Evolutionary conservation across 2,888 invertebrate genomes (phyloP).

Genomic region (Plagodis pulveraria): DNA sequence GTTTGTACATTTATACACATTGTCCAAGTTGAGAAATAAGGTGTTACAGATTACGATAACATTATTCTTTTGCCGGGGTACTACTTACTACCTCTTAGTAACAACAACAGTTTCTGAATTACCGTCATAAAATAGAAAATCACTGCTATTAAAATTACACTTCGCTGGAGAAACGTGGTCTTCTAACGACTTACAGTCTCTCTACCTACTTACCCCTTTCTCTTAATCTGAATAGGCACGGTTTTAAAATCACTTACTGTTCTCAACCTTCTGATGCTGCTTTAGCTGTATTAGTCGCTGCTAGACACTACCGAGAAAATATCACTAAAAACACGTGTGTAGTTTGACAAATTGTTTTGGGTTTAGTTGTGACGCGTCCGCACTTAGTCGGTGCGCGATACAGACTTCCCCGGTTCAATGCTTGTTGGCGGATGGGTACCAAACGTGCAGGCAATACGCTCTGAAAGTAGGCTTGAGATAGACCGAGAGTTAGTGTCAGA

Average conservation of each 20-base stretch:
- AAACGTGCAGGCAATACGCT: conserved; percentile 22
- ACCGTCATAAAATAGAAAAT: no score
- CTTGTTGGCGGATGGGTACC: conserved; percentile 10
- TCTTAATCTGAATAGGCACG: background rate
- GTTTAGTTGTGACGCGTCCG: conserved; percentile 54
- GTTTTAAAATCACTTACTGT: background rate
- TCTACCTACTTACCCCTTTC: background rate
- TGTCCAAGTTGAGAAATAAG: no score
- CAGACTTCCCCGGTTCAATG: conserved; percentile 45
- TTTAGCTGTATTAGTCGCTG: background rate
- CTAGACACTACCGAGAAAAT: background rate
- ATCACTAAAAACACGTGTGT: conserved; percentile 7
- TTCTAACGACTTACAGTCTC: conserved; percentile 2
- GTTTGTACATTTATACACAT: no score
- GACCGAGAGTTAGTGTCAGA: conserved; percentile 12
- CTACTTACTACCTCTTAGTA: no score
- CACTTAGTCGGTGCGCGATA: conserved; percentile 53
- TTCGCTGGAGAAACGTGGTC: background rate
- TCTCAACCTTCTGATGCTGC: background rate
- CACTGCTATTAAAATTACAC: background rate
- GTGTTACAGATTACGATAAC: no score
- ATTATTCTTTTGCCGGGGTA: no score
- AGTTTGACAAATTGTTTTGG: background rate
- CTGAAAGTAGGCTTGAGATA: conserved; percentile 39
- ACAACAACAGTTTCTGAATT: no score